Evolutionary conservation across 2,797 vertebrate species (phyloP).

Genomic region (Ficedula albicollis): DNA sequence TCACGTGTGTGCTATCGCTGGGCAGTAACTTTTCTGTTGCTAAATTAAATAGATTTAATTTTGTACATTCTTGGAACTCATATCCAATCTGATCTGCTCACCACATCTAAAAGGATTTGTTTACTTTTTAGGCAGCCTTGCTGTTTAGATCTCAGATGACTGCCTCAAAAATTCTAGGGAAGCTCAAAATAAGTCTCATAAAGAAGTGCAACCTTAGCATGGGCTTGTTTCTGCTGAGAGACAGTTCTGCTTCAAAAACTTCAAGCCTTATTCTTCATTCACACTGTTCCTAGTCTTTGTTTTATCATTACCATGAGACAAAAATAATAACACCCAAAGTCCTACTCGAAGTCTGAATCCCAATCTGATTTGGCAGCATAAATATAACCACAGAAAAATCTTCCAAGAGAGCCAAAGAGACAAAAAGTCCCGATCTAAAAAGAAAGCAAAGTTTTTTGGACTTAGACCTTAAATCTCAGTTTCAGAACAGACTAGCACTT

Average conservation of each 20-base stretch:
- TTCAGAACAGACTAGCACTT: background rate
- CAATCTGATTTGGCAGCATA: conserved; percentile 6
- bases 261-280: background rate
- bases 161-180: background rate
- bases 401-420: background rate
- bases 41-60: conserved; percentile 31
- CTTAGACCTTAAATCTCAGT: background rate
- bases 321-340: background rate
- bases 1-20: background rate
- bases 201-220: background rate
- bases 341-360: background rate
- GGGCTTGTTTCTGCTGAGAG: background rate
- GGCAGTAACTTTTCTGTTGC: background rate
- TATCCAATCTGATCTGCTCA: background rate
- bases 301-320: background rate
- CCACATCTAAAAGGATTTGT: conserved; percentile 10
- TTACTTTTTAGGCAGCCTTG: conserved; percentile 9
- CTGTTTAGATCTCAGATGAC: background rate
- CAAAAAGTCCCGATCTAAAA: background rate
- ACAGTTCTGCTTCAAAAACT: background rate
- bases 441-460: background rate
- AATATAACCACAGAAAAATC: background rate
- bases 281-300: background rate
- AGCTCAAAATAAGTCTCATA: background rate
- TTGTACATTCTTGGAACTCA: background rate